These are phyloP conservation scores for Plecturocebus donacophilus DNA, from an alignment of 2,113 vertebrate species.

Conservation along the genomic window DNA sequence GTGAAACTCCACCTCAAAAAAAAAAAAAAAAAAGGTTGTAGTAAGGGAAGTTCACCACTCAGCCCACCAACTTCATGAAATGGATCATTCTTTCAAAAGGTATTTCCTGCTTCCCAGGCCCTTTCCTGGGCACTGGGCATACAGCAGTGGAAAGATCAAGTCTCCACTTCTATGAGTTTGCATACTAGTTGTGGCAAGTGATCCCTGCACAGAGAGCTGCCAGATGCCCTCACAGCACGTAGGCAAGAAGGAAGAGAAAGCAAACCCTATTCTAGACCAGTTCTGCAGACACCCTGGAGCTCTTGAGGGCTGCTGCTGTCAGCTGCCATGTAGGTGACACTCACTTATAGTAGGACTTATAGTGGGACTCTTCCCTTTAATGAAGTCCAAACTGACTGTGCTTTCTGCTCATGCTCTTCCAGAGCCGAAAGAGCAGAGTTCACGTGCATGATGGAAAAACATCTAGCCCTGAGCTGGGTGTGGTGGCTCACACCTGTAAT, in stretches of 20 bases:
- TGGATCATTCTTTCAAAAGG: neutral
- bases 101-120: neutral
- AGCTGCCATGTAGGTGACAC: neutral
- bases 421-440: neutral
- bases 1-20: too few species aligned
- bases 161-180: neutral
- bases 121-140: neutral
- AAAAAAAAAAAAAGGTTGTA: too few species aligned
- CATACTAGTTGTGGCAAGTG: neutral
- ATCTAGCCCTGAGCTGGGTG: too few species aligned
- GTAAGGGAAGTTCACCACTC: neutral
- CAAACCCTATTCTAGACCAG: neutral
- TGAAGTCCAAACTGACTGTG: neutral
- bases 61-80: neutral
- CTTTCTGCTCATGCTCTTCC: neutral
- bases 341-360: neutral
- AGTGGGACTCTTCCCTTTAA: neutral
- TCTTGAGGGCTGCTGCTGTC: neutral
- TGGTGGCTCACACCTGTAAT: too few species aligned
- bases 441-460: neutral
- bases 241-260: neutral
- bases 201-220: neutral
- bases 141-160: neutral
- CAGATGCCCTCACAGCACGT: accelerated
- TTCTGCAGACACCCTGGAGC: neutral